Evolutionary conservation across 2,113 vertebrate genomes (phyloP).

Genomic region (Campylomormyrus numenius): DNA sequence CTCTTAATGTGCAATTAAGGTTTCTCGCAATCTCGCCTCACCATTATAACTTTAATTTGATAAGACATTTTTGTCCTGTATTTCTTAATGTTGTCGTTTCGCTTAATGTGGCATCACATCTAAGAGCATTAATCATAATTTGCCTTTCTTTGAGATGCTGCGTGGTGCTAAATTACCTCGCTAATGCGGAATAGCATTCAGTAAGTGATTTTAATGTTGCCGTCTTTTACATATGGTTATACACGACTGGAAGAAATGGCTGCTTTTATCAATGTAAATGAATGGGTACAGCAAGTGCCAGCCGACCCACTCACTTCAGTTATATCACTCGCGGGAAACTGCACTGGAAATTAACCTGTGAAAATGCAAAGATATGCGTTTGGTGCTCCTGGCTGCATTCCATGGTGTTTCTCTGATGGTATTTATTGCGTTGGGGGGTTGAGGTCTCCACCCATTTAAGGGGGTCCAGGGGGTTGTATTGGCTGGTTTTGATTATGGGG

Average conservation of each 20-base stretch:
- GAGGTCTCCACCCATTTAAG: neutral
- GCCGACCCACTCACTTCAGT: neutral
- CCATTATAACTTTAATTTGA: neutral
- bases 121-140: neutral
- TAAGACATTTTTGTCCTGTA: neutral
- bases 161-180: neutral
- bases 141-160: neutral
- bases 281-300: neutral
- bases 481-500: neutral
- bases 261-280: neutral
- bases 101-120: neutral
- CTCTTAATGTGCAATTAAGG: neutral
- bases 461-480: neutral
- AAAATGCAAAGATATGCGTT: neutral
- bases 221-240: neutral
- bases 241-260: neutral
- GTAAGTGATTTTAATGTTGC: slow-evolving; percentile 2
- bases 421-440: neutral
- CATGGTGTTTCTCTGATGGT: neutral
- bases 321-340: neutral
- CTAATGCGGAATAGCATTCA: neutral
- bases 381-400: neutral
- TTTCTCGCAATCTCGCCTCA: slow-evolving; percentile 5
- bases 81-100: slow-evolving; percentile 13
- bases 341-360: neutral